Evolutionary conservation across 1,140 invertebrate genomes (phyloP).

Genomic region (Listronotus bonariensis): DNA sequence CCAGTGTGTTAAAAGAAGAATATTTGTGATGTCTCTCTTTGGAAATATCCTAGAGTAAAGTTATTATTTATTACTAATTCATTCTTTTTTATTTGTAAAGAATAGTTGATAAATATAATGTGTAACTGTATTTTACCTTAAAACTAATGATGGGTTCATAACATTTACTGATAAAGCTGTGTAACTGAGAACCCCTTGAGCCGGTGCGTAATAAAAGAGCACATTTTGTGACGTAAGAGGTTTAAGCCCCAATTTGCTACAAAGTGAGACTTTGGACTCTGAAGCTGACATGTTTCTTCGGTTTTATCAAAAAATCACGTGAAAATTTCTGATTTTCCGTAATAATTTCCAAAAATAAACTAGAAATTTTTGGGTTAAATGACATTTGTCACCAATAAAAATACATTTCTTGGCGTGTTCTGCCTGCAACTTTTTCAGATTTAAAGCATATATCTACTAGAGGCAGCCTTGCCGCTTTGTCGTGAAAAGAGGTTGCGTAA

Average conservation of each 20-base stretch:
- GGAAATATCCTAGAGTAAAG: constrained; percentile 61
- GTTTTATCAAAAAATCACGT: constrained; percentile 23
- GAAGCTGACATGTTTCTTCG: constrained; percentile 22
- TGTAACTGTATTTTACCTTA: constrained; percentile 56
- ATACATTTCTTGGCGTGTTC: background rate
- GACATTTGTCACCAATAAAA: background rate
- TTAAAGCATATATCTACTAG: background rate
- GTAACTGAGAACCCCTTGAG: constrained; percentile 65
- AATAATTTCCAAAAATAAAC: constrained; percentile 32
- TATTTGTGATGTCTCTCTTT: constrained; percentile 63
- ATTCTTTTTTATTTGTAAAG: background rate
- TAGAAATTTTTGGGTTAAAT: background rate
- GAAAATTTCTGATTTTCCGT: constrained; percentile 24
- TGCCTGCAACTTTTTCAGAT: background rate
- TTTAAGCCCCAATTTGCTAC: constrained; percentile 60
- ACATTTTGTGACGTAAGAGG: constrained; percentile 64
- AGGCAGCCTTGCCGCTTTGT: background rate
- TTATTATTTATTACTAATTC: too few species aligned
- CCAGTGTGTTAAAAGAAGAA: constrained; percentile 62
- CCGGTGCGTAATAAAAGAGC: constrained; percentile 66
- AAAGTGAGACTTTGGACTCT: constrained; percentile 30
- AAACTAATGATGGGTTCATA: constrained; percentile 67
- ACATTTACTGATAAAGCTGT: constrained; percentile 67
- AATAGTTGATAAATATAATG: background rate
- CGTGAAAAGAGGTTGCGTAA: too few species aligned